Base-by-base conservation (phyloP, 2,888 invertebrate species). In the Noctua comes region DNA sequence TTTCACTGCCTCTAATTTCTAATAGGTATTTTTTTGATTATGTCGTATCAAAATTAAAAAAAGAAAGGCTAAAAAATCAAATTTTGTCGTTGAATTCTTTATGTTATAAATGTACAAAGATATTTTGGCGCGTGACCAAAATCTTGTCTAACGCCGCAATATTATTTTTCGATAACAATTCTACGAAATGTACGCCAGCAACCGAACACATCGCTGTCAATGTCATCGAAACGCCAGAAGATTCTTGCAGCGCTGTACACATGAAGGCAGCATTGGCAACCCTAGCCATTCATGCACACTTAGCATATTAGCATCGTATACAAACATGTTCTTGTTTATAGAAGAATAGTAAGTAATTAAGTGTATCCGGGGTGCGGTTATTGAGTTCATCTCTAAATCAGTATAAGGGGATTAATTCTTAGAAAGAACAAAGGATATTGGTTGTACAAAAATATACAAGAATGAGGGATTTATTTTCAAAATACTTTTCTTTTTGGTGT, bases 281-380 rank as follows among this genome's bases (percentile, higher is more conserved):
- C 83, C 84, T 83, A 80, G 31, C 24, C 11, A 40, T 65, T 69
- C 54, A 73, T 54, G 72, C 46, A 80, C 80, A 83, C 84, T 80
- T 76, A 80, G 72, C 36, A 65, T 70, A 80, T 83, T 80, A 84
- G 72, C 80, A 72, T 84, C 75, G 71, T 79, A 62, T 69, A 80
- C 57, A 80, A 69, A 69, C 72, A 66, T 40, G 21, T 59, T 40
- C 40, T 73, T 69, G 69, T 84, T 70, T 76, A 80, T 51, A 54
- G 69, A 66, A 68, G 64, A 69, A 59, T 68, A 48, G 64, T 80
- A 80, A 75, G 80, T 80, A 83, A 84, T 84, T 75, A 84, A 69
- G 31, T 72, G 68, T 68, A 57, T 74, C 73, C 54, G 48, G 83
- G 79, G 59, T 73, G 70, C 46, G 59, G 83, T 59, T 66, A 79